Percentiles rank a stretch among this genome's conserved stretches.
Evolutionary conservation across 2,113 vertebrate genomes (phyloP).

Genomic region (Poecile atricapillus): DNA sequence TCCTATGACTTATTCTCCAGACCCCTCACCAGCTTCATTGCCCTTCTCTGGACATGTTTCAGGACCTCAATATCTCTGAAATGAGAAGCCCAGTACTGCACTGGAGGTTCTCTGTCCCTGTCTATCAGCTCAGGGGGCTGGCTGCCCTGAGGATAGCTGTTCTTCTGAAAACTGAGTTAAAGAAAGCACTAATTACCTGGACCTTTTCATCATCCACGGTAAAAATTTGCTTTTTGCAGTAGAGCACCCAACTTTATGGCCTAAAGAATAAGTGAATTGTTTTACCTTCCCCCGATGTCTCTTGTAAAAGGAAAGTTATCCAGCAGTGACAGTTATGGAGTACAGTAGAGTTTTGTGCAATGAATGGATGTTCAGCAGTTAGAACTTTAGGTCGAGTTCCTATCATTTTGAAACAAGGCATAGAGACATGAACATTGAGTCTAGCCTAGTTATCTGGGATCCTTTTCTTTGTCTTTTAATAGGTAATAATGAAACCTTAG

Average conservation of each 20-base stretch:
- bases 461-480: not conserved
- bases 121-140: not conserved
- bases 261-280: not conserved
- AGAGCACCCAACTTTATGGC: not conserved
- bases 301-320: not conserved
- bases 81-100: not conserved
- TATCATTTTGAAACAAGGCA: not conserved
- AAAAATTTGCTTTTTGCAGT: not conserved
- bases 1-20: not conserved
- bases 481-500: not conserved
- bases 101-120: not conserved
- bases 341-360: not conserved
- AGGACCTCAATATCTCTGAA: not conserved
- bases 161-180: not conserved
- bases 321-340: not conserved
- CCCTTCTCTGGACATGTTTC: not conserved
- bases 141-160: not conserved
- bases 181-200: not conserved
- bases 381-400: rapidly evolving
- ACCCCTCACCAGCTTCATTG: not conserved
- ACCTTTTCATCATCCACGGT: not conserved
- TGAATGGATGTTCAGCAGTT: not conserved
- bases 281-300: not conserved
- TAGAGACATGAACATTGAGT: not conserved
- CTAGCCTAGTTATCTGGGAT: not conserved